Evolutionary conservation across 2,888 invertebrate species (phyloP).

Genomic region (Drosophila longiperda): DNA sequence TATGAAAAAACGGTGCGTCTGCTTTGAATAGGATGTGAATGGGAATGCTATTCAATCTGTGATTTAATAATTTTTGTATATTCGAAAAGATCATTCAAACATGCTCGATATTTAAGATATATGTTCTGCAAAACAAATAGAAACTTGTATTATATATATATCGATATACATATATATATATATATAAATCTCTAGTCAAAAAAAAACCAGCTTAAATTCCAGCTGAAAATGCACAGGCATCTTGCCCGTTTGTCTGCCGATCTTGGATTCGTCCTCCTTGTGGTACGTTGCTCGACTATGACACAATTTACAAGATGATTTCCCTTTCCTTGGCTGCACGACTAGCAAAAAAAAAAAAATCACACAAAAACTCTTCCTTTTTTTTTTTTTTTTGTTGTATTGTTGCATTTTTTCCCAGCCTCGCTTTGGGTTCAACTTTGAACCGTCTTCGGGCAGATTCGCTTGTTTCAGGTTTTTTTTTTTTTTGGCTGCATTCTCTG

Average conservation of each 20-base stretch:
- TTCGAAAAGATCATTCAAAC: background rate
- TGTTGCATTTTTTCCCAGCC: conserved; percentile 51
- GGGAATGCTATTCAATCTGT: background rate
- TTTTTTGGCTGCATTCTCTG: conserved; percentile 44
- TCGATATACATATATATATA: too few relatives aligned
- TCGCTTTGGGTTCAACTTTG: conserved; percentile 61
- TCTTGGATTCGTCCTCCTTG: conserved; percentile 38
- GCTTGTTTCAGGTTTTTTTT: conserved; percentile 34
- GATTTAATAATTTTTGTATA: background rate
- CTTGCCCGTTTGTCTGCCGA: background rate
- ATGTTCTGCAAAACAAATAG: background rate
- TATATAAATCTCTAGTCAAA: background rate
- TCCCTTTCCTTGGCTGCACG: conserved; percentile 63
- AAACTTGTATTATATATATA: too few relatives aligned
- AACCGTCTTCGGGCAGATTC: conserved; percentile 46
- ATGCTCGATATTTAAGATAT: background rate
- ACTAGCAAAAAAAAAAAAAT: conserved; percentile 25
- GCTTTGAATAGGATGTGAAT: background rate
- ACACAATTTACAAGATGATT: conserved; percentile 66
- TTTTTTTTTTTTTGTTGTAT: conserved; percentile 3
- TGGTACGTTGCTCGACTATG: conserved; percentile 44
- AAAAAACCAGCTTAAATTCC: conserved; percentile 6
- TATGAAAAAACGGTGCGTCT: background rate
- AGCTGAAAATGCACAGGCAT: conserved; percentile 34
- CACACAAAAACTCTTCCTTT: conserved; percentile 52